Base-by-base conservation (phyloP, 2,113 vertebrate species). In the Desmodus rotundus region DNA sequence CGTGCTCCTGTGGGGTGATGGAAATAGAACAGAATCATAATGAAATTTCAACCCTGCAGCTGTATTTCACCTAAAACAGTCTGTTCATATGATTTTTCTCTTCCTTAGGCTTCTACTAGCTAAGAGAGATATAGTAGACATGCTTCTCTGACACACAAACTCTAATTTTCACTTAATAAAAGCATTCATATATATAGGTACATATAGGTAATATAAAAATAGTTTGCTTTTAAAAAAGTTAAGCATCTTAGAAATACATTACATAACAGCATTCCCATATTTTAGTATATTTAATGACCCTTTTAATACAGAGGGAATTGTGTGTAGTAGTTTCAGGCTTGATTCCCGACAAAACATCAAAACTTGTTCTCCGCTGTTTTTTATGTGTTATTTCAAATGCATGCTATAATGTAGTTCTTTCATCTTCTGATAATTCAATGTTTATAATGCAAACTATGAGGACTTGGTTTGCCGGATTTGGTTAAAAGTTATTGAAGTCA, bases 31-130 rank as follows among this genome's bases (percentile, higher is more conserved):
- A 95, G 85, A 94, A 89, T 94, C 78, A 78, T 97, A 98, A 97
- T 96, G 96, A 97, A 97, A 96, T 97, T 97, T 97, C 82, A 94
- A 94, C 96, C 97, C 96, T 89, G 81, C 38, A 97, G 96, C 96
- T 96, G 93, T 96, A 82, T 97, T 97, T 97, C 93, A 97, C 82
- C 86, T 93, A 93, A 97, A 97, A 96, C 50, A 81, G 86, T 93
- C 78, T 89, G 81, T 97, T 97, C 94, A 87, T 83, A 91, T 47
- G 61, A 94, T 91, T 97, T 94, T 93, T 94, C 73, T 95, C 86
- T 83, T 96, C 68, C 93, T 97, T 82, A 70, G 85, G 91, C 73
- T 87, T 90, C 89, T 89, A 94, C 81, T 97, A 93, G 56, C 72
- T 89, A 56, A 86, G 50, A 89, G 45, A 45, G 70, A 95, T 95